phyloP scores from a whole-genome alignment of 2,888 invertebrate genomes.

The Aleiodes testaceus region DNA sequence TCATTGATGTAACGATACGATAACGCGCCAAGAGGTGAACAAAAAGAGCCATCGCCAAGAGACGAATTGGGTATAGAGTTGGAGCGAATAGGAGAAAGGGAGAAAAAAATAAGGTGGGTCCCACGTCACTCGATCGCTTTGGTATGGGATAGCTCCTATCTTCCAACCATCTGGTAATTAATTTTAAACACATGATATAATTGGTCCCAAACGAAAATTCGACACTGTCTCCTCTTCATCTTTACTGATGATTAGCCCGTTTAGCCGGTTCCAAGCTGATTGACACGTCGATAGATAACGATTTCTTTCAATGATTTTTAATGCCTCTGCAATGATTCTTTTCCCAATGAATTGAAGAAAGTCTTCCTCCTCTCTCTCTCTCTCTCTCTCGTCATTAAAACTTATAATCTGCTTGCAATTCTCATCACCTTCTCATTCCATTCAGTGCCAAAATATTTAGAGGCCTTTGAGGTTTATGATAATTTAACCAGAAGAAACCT shows the following conservation, averaged over 20 bases:
- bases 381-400: neutral
- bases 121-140: conserved; percentile 52
- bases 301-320: neutral
- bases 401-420: conserved; percentile 3
- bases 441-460: conserved; percentile 65
- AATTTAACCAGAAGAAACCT: conserved; percentile 55
- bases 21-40: conserved; percentile 50
- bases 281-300: conserved; percentile 40
- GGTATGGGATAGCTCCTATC: conserved; percentile 57
- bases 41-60: conserved; percentile 47
- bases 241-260: conserved; percentile 52
- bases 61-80: conserved; percentile 43
- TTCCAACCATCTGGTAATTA: conserved; percentile 68
- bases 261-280: conserved; percentile 54
- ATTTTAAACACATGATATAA: conserved; percentile 70
- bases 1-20: conserved; percentile 50
- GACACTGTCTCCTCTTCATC: conserved; percentile 54
- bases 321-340: no score
- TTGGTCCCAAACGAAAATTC: conserved; percentile 66
- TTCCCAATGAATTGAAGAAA: neutral
- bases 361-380: no score
- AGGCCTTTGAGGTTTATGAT: conserved; percentile 54
- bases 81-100: conserved; percentile 25
- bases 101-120: conserved; percentile 40
- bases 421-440: conserved; percentile 29